A percentile compares a stretch with the other conserved stretches of the same genome.
phyloP scores from a whole-genome alignment of 2,888 invertebrate species.

The Leistus spinibarbis region DNA sequence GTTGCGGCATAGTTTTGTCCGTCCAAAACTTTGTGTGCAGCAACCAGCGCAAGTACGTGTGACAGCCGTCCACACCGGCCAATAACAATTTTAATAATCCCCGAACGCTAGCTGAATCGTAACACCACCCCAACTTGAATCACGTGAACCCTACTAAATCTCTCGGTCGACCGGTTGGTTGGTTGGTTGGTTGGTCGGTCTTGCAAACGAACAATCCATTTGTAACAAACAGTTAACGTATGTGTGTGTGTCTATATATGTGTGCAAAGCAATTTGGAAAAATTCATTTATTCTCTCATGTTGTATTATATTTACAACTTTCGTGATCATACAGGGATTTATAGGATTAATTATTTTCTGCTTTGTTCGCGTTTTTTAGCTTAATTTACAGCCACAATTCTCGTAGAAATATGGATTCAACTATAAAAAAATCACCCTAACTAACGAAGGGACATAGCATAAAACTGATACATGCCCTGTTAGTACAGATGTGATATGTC shows the following conservation, averaged over 20 bases:
- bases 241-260: too few relatives aligned
- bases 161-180: background rate
- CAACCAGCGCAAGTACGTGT: background rate
- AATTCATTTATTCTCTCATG: background rate
- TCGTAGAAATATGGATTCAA: background rate
- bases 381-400: background rate
- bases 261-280: background rate
- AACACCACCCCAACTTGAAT: background rate
- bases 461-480: too few relatives aligned
- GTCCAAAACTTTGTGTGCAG: background rate
- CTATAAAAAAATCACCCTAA: too few relatives aligned
- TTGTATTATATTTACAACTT: background rate
- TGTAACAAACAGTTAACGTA: background rate
- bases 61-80: background rate
- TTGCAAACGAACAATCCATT: too few relatives aligned
- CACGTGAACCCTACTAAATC: background rate
- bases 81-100: slow-evolving; percentile 2
- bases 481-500: too few relatives aligned
- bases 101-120: background rate
- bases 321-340: background rate
- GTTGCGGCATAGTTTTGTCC: background rate
- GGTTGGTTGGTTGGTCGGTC: too few relatives aligned
- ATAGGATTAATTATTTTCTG: background rate
- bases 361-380: background rate
- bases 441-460: too few relatives aligned